Conservation (phyloP, 2,113 vertebrate species). For the Chaetura pelagica region DNA sequence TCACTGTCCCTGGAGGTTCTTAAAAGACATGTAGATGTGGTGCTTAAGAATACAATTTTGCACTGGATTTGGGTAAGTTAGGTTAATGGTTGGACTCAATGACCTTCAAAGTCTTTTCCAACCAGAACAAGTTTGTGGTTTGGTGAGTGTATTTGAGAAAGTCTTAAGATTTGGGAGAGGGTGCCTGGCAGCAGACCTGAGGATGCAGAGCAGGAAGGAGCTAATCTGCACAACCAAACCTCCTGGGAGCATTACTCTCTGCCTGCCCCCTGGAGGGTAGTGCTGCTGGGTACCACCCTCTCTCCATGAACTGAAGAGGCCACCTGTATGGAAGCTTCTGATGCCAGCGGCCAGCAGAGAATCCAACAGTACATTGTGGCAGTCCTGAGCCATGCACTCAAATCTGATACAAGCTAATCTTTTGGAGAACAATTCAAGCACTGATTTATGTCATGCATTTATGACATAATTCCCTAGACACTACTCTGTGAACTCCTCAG, state of each 20-base stretch:
- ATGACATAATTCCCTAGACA: background rate
- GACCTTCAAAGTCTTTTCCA: no score
- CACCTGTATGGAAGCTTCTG: fast-evolving
- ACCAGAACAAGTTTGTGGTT: no score
- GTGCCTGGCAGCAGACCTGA: background rate
- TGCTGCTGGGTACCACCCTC: background rate
- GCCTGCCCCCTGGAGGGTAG: background rate
- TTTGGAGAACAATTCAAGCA: background rate
- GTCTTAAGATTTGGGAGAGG: background rate
- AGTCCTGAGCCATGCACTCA: background rate
- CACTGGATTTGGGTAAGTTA: no score
- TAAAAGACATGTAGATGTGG: no score
- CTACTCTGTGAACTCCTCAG: fast-evolving
- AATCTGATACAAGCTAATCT: background rate
- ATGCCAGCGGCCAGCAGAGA: background rate
- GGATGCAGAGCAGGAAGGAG: background rate
- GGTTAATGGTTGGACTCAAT: no score
- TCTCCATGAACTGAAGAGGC: fast-evolving
- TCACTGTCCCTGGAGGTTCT: no score
- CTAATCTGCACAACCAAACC: background rate
- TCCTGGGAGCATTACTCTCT: fast-evolving
- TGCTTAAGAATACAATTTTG: no score
- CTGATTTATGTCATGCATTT: background rate
- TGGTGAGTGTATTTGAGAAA: background rate
- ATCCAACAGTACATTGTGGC: fast-evolving